phyloP scores from a whole-genome alignment of 2,888 invertebrate species.

The Cepaea hortensis region DNA sequence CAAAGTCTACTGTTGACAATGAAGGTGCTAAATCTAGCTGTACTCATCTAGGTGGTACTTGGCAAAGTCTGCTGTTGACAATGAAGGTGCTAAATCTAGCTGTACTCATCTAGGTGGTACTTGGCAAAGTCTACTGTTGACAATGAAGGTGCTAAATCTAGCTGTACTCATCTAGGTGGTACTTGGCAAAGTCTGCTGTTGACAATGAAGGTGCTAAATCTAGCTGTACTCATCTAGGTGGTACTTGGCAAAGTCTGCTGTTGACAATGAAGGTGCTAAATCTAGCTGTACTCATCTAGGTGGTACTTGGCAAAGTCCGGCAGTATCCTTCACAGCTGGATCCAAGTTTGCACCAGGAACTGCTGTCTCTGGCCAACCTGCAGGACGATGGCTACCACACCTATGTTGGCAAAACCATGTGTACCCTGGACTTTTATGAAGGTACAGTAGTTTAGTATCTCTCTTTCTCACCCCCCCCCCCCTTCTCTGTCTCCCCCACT shows the following conservation, averaged over 20 bases:
- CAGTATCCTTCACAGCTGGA: constrained; percentile 89
- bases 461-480: background rate
- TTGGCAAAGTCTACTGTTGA: constrained; percentile 76
- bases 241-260: too few species aligned
- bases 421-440: constrained; percentile 98
- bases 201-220: background rate
- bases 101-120: constrained; percentile 63
- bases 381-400: constrained; percentile 79
- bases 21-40: background rate
- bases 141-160: too few species aligned
- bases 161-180: too few species aligned
- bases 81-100: background rate
- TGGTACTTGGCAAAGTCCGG: constrained; percentile 73
- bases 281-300: constrained; percentile 57
- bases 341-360: constrained; percentile 86
- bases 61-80: constrained; percentile 74
- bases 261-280: background rate
- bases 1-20: constrained; percentile 65
- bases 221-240: too few species aligned
- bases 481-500: background rate
- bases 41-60: constrained; percentile 66
- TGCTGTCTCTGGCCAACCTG: constrained; percentile 84
- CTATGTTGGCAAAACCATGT: constrained; percentile 94
- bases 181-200: background rate
- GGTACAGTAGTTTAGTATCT: constrained; percentile 57